Evolutionary conservation across 2,113 vertebrate genomes (phyloP).

Genomic region (Xiphophorus couchianus): DNA sequence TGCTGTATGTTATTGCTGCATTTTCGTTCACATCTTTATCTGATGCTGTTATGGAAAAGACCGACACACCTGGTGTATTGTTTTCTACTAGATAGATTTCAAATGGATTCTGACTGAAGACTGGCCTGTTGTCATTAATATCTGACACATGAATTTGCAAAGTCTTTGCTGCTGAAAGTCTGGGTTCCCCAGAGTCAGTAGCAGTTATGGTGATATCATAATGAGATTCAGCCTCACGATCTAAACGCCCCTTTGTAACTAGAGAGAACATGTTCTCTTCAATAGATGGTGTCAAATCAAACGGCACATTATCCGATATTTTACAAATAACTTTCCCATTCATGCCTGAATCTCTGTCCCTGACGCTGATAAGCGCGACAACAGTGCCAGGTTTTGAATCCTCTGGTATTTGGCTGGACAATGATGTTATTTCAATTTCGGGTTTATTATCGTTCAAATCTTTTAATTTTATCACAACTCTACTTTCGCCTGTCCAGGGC

Average conservation of each 20-base stretch:
- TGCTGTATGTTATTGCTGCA: slow-evolving; percentile 57
- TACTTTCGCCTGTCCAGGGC: slow-evolving; percentile 41
- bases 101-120: slow-evolving; percentile 51
- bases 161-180: slow-evolving; percentile 46
- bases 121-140: slow-evolving; percentile 67
- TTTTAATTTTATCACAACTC: slow-evolving; percentile 68
- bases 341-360: slow-evolving; percentile 62
- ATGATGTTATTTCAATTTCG: slow-evolving; percentile 72
- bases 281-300: slow-evolving; percentile 74
- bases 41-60: slow-evolving; percentile 63
- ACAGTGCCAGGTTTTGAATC: slow-evolving; percentile 70
- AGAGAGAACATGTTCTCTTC: slow-evolving; percentile 76
- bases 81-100: slow-evolving; percentile 76
- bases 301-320: slow-evolving; percentile 56
- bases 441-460: slow-evolving; percentile 78
- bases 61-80: slow-evolving; percentile 37
- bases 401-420: slow-evolving; percentile 62
- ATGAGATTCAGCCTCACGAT: slow-evolving; percentile 59
- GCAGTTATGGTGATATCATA: slow-evolving; percentile 74
- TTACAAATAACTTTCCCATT: slow-evolving; percentile 74
- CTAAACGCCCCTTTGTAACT: slow-evolving; percentile 62
- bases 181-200: slow-evolving; percentile 66
- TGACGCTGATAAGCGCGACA: slow-evolving; percentile 69
- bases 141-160: slow-evolving; percentile 66
- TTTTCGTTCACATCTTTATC: slow-evolving; percentile 75